phyloP scores from a whole-genome alignment of 1,140 invertebrate genomes.

The Rhagoletis zephyria region DNA sequence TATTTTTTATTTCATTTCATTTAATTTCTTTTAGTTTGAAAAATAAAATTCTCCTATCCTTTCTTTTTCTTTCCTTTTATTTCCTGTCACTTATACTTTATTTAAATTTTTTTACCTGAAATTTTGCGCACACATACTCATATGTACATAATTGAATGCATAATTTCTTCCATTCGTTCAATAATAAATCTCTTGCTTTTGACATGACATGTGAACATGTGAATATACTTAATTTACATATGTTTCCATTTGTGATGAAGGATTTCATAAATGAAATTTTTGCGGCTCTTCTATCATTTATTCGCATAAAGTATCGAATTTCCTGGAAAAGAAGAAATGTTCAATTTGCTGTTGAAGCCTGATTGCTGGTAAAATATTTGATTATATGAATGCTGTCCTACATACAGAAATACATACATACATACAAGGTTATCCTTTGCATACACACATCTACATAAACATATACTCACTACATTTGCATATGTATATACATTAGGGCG shows the following conservation, averaged over 20 bases:
- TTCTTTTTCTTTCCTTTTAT: background rate
- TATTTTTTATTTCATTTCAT: background rate
- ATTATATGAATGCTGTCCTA: background rate
- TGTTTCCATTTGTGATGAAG: constrained; percentile 18
- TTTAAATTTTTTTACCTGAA: background rate
- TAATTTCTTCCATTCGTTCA: background rate
- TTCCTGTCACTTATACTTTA: background rate
- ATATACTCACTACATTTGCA: background rate
- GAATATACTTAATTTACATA: constrained; percentile 42
- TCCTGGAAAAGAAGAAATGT: background rate
- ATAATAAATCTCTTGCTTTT: constrained; percentile 14
- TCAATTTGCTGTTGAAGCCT: background rate
- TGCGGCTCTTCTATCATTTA: background rate
- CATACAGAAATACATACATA: background rate
- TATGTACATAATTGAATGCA: background rate
- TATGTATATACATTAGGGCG: too few relatives aligned
- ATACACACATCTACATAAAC: background rate
- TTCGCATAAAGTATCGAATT: constrained; percentile 15
- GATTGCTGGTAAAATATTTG: constrained; percentile 28
- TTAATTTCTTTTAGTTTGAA: background rate
- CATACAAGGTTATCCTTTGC: background rate
- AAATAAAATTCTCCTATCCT: background rate
- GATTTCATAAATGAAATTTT: constrained; percentile 1
- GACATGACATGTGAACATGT: constrained; percentile 42
- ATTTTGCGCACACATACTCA: too few relatives aligned